phyloP scores from a whole-genome alignment of 1,140 invertebrate species.

The Brachionus calyciflorus region DNA sequence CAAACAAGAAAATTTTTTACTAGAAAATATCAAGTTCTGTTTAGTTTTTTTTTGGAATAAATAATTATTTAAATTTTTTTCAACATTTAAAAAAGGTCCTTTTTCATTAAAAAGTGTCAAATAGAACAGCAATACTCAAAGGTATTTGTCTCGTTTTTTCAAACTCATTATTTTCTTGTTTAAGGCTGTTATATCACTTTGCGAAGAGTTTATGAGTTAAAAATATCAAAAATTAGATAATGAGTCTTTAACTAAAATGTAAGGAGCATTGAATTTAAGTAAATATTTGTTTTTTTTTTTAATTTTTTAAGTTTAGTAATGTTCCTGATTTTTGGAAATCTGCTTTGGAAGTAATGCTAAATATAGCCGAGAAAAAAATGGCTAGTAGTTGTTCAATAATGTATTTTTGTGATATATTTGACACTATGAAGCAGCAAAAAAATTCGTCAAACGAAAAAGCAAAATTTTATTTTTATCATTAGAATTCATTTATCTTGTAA shows the following conservation, averaged over 20 bases:
- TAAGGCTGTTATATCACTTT: background rate
- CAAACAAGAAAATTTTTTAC: background rate
- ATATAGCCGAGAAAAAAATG: conserved; percentile 8
- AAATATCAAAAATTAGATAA: conserved; percentile 1
- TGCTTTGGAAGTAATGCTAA: background rate
- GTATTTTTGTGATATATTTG: conserved; percentile 1
- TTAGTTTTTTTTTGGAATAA: background rate
- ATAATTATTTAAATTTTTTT: background rate
- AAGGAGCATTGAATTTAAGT: background rate
- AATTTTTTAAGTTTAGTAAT: background rate
- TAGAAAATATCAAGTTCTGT: background rate
- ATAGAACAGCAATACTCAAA: conserved; percentile 20
- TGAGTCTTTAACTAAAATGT: background rate
- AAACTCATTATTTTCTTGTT: background rate
- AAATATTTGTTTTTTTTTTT: background rate
- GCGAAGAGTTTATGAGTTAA: background rate
- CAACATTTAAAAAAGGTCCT: no score
- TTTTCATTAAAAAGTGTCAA: background rate
- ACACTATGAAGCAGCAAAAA: background rate
- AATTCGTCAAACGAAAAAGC: background rate
- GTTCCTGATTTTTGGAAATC: background rate
- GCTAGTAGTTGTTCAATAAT: background rate
- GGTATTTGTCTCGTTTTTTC: no score
- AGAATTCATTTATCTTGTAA: background rate
- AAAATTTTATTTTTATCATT: background rate